phyloP scores from a whole-genome alignment of 2,888 invertebrate species.

The Beris morrisii region DNA sequence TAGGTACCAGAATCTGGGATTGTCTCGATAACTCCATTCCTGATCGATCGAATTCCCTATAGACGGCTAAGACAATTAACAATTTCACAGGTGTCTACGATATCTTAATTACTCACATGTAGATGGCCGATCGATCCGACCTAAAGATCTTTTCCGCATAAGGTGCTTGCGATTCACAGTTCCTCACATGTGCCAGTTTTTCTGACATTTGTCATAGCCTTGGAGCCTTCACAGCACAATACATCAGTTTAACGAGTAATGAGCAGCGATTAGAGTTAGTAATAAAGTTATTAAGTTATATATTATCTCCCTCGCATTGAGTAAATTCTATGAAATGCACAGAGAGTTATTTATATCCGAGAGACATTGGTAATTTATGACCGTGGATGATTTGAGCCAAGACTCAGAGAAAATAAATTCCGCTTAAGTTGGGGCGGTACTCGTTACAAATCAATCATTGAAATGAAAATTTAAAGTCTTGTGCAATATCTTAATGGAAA shows the following conservation, averaged over 20 bases:
- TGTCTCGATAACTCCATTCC: too few relatives aligned
- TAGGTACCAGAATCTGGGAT: too few relatives aligned
- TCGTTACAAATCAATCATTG: constrained; percentile 29
- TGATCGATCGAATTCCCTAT: too few relatives aligned
- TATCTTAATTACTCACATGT: too few relatives aligned
- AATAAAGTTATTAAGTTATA: constrained; percentile 29
- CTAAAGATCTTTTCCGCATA: too few relatives aligned
- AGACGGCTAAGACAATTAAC: too few relatives aligned
- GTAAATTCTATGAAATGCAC: neutral
- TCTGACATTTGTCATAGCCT: too few relatives aligned
- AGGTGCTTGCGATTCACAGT: too few relatives aligned
- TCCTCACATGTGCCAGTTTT: too few relatives aligned
- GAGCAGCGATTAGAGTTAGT: constrained; percentile 20
- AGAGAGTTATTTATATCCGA: constrained; percentile 23
- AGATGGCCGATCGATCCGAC: too few relatives aligned
- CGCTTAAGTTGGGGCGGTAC: constrained; percentile 27
- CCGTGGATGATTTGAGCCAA: constrained; percentile 27
- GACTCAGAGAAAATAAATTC: constrained; percentile 25
- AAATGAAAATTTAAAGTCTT: constrained; percentile 19
- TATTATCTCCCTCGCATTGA: constrained; percentile 18
- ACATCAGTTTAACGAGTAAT: constrained; percentile 19
- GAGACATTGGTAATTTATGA: constrained; percentile 29
- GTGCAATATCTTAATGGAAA: constrained; percentile 1
- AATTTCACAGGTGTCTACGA: too few relatives aligned
- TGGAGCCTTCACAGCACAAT: too few relatives aligned